A percentile compares a stretch with the other conserved stretches of the same genome.
These are phyloP conservation scores for Archips xylosteana DNA, from an alignment of 2,888 invertebrate species.

Conservation along the genomic window DNA sequence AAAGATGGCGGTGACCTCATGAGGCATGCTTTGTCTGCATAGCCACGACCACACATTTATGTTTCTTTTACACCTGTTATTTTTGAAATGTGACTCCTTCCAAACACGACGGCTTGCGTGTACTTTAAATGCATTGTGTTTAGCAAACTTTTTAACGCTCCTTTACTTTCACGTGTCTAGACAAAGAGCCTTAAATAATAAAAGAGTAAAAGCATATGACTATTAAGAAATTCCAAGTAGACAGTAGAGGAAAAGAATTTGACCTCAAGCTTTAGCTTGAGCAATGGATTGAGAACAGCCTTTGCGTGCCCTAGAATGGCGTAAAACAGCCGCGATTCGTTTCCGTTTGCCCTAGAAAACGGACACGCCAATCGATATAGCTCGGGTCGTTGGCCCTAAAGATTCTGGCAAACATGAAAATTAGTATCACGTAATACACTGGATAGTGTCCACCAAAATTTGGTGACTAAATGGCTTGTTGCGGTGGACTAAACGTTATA, in stretches of 20 bases:
- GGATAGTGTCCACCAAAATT: not conserved
- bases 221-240: not conserved
- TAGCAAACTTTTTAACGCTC: not conserved
- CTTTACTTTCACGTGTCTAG: constrained; percentile 14
- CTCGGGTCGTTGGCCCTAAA: constrained; percentile 65
- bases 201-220: not conserved
- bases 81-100: not conserved
- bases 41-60: not conserved
- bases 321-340: constrained; percentile 44
- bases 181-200: not conserved
- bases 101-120: not conserved
- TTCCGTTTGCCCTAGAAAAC: constrained; percentile 66
- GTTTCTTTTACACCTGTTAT: not conserved
- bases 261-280: constrained; percentile 6
- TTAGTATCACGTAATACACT: not conserved
- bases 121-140: constrained; percentile 5
- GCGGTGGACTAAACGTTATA: not conserved
- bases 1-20: constrained; percentile 30
- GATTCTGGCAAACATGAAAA: constrained; percentile 43
- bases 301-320: constrained; percentile 38
- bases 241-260: not conserved
- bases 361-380: constrained; percentile 60
- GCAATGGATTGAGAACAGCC: constrained; percentile 26
- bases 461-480: not conserved
- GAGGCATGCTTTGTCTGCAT: not conserved